phyloP scores from a whole-genome alignment of 2,113 vertebrate species.

The Lycocorax pyrrhopterus region DNA sequence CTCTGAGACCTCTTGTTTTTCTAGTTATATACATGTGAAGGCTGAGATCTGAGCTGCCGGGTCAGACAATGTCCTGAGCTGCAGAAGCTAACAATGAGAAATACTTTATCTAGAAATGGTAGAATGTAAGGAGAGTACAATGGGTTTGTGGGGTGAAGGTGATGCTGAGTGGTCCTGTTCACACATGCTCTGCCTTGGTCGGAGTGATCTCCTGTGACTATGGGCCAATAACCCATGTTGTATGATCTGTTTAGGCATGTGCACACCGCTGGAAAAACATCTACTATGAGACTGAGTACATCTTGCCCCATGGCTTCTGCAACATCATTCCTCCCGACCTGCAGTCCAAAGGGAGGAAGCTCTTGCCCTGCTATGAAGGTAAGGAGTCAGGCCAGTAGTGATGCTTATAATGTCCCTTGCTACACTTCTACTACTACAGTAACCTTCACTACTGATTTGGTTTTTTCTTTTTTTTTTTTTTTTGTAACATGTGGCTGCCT shows the following conservation, averaged over 20 bases:
- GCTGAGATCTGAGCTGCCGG: neutral
- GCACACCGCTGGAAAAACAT: constrained; percentile 98
- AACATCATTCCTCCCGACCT: constrained; percentile 88
- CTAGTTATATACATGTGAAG: neutral
- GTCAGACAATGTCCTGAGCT: neutral
- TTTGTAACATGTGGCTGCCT: neutral
- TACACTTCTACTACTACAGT: neutral
- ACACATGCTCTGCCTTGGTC: rapidly evolving
- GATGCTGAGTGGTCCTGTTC: neutral
- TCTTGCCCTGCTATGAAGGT: constrained; percentile 98
- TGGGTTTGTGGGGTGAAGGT: neutral
- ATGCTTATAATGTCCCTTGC: neutral
- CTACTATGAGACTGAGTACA: constrained; percentile 89
- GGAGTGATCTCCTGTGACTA: neutral
- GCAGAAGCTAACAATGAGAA: neutral
- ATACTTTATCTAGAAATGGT: neutral
- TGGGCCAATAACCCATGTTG: neutral
- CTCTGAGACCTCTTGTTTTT: neutral
- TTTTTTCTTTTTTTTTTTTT: neutral
- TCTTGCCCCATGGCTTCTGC: constrained; percentile 94
- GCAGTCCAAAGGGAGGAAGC: constrained; percentile 77
- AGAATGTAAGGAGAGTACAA: neutral
- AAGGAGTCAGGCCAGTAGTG: neutral
- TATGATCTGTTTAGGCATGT: constrained; percentile 80
- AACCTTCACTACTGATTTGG: neutral